Evolutionary conservation across 2,113 vertebrate genomes (phyloP), one percentile per base, ranked within the genome.

Genomic region (Oenanthe oenanthe): DNA sequence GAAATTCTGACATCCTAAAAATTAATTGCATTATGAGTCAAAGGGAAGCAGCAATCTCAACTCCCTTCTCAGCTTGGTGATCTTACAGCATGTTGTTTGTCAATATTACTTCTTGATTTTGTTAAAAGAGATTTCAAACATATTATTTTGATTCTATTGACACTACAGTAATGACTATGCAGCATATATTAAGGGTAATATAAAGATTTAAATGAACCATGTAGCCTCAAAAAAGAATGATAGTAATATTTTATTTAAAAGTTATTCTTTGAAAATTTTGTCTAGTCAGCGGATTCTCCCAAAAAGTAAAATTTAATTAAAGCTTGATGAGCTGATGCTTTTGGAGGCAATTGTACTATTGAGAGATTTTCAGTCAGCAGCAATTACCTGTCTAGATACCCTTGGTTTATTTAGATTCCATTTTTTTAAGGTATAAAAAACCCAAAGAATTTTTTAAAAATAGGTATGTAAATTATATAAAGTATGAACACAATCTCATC

Each of bases 1-100:
- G 28, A 82, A 88, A 72, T 88, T 79, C 40, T 82, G 78, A 75
- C 62, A 79, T 68, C 58, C 25, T 91, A 50, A 92, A 95, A 85
- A 89, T 71, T 71, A 91, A 93, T 88, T 61, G 7, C 25, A 19
- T 75, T 61, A 40, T 79, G 78, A 89, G 79, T 93, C 74, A 78
- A 89, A 85, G 15, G 17, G 34, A 82, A 72, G 20, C 5, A 53
- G 36, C 28, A 85, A 51, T 78, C 57, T 91, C 28, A 43, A 43
- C 21, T 72, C 24, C 31, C 4, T 9, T 61, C 47, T 60, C 57
- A 75, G 31, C 15, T 36, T 61, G 17, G 21, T 54, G 57, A 75
- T 40, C 6, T 82, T 73, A 45, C 15, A 51, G 14, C 12, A 7
- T 45, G 11, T 74, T 81, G 14, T 81, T 77, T 51, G 11, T 31